Evolutionary conservation across 2,113 vertebrate species (phyloP), one percentile per base, ranked within the genome.

Genomic region (Argyrosomus japonicus): DNA sequence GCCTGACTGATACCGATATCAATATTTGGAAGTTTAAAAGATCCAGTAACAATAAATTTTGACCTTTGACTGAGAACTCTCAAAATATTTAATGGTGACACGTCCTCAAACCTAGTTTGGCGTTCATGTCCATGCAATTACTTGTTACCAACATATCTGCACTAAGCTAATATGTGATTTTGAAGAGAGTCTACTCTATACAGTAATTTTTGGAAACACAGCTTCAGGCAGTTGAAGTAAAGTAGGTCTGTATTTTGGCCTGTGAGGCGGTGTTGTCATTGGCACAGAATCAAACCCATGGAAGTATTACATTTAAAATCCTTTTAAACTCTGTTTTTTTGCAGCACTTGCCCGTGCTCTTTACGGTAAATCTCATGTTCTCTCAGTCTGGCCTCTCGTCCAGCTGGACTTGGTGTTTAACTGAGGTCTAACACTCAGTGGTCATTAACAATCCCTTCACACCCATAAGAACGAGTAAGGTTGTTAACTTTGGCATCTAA

Each of bases 401-500:
- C 82, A 84, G 79, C 81, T 91, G 84, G 74, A 88, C 10, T 58
- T 1, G 1, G n/a, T 81, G 54, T 86, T 83, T 53, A 47, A 74
- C 56, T 50, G 69, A 51, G 47, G 58, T 68, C 73, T 65, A 62
- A 82, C 70, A 57, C 64, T 58, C 50, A 29, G 36, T 25, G 61
- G 75, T 87, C 75, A 79, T 88, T 74, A 90, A 69, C 25, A 60
- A 76, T 86, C 81, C 81, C 86, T 47, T 79, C 77, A 75, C 76
- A 84, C 74, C 53, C 68, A 71, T 85, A 75, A 85, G 56, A 71
- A 36, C 27, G 3, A 87, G 63, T 81, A 51, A 32, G 54, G 68
- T 84, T 81, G 69, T 89, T 89, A 85, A 85, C 75, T 79, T 88
- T 84, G 85, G 84, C 85, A 61, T 90, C 47, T 32, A 77, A 85